Conservation (phyloP, 2,888 invertebrate genomes). For the Thumatha senex region DNA sequence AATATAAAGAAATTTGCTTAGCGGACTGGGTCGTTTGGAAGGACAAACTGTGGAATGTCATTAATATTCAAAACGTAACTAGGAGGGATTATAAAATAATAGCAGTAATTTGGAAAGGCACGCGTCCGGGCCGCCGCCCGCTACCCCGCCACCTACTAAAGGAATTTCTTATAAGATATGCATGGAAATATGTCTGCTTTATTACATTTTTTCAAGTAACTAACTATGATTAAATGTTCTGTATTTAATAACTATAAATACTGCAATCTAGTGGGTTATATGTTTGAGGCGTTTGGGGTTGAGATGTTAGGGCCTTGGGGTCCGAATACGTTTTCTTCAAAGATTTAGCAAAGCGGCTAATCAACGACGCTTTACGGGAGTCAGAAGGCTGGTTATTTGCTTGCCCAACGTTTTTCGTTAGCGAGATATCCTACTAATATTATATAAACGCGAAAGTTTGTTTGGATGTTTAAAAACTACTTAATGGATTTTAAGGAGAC, state of each 20-base stretch:
- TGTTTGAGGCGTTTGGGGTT: no score
- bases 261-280: no score
- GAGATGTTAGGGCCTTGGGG: no score
- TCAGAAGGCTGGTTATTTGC: no score
- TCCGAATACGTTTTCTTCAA: no score
- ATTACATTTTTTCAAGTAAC: conserved; percentile 76
- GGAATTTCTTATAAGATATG: conserved; percentile 80
- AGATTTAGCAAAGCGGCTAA: no score
- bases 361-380: no score
- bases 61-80: conserved; percentile 82
- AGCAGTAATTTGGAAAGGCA: conserved; percentile 80
- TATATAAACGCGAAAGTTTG: no score
- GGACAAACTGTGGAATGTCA: conserved; percentile 76
- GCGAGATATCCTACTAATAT: no score
- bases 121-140: conserved; percentile 50
- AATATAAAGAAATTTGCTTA: conserved; percentile 65
- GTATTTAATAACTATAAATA: conserved; percentile 30
- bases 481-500: no score
- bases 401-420: no score
- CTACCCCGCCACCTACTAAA: conserved; percentile 46
- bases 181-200: conserved; percentile 78
- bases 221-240: conserved; percentile 47
- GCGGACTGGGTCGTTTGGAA: conserved; percentile 64
- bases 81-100: conserved; percentile 83
- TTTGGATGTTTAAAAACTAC: no score